Evolutionary conservation across 1,140 invertebrate genomes (phyloP).

Genomic region (Sinella curviseta): DNA sequence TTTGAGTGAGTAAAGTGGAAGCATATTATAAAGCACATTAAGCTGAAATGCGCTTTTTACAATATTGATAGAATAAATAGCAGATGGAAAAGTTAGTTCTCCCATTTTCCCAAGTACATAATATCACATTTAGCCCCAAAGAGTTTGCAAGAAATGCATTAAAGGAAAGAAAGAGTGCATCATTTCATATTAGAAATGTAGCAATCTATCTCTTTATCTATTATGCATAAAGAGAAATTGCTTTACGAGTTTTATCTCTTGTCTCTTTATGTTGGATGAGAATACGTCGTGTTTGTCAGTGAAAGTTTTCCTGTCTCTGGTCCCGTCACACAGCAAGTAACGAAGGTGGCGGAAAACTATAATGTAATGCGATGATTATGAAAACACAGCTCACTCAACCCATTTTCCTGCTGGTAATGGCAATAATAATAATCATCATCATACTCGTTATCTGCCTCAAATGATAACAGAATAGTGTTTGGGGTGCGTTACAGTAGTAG

Average conservation of each 20-base stretch:
- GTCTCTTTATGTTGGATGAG: not conserved
- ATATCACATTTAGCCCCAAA: too few relatives aligned
- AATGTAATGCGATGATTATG: not conserved
- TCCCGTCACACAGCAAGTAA: not conserved
- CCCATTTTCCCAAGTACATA: not conserved
- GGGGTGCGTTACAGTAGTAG: too few relatives aligned
- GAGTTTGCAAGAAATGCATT: too few relatives aligned
- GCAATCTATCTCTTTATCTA: not conserved
- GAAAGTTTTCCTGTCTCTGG: not conserved
- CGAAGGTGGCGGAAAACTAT: not conserved
- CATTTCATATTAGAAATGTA: not conserved
- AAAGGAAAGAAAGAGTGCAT: not conserved
- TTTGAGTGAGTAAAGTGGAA: too few relatives aligned
- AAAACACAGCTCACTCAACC: not conserved
- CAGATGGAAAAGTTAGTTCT: not conserved
- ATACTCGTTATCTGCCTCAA: too few relatives aligned
- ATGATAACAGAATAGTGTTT: too few relatives aligned
- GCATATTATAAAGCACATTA: too few relatives aligned
- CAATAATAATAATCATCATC: not conserved
- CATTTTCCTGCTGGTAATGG: not conserved
- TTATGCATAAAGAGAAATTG: not conserved
- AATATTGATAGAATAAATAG: not conserved
- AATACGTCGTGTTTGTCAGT: not conserved
- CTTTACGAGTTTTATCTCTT: not conserved
- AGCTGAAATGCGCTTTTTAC: too few relatives aligned